Base-by-base conservation (phyloP, 2,797 vertebrate species). In the Fistularia tabacaria region DNA sequence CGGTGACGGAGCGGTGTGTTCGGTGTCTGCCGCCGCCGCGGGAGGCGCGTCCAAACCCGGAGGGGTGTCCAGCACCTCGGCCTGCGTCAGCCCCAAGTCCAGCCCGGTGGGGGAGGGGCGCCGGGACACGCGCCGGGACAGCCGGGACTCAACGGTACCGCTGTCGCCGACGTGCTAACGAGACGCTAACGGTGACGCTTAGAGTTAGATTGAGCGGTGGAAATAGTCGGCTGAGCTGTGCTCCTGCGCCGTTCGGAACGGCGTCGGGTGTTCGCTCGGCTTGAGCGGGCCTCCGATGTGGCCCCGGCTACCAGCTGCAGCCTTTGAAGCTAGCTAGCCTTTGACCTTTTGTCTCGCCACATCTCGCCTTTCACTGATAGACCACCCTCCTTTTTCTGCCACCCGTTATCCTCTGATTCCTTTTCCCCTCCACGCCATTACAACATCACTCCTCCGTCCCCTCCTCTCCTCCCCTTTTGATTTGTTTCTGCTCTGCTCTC, bases 1-100 rank as follows among this genome's bases (percentile, higher is more conserved):
- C 38, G 71, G 80, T 57, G 92, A 95, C 0, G 84, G 74, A 0
- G 53, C 49, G 0, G 11, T 59, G 38, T 89, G 88, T 13, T 7
- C 71, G 0, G 76, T 64, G 14, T 56, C 74, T 47, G 0, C 48
- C 54, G 6, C 37, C 45, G 47, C 57, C 9, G 14, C 69, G 42
- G 86, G 1, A 77, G 85, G 66, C 60, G 69, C 51, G 69, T 87
- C 90, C 89, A 93, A 76, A 64, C 59, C 66, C 5, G 14, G 66
- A 1, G 77, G 61, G 25, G 65, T 61, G 6, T 60, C 71, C 55
- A 52, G 49, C 56, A 58, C 62, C 58, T 59, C 74, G 0, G 54
- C 67, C 0, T 69, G 77, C 69, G n/a, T 64, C 70, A 87, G 84
- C 36, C 90, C 89, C 38, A 90, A 86, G 66, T 72, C 85, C 1